phyloP scores from a whole-genome alignment of 2,888 invertebrate species.

The Synergus gifuensis region DNA sequence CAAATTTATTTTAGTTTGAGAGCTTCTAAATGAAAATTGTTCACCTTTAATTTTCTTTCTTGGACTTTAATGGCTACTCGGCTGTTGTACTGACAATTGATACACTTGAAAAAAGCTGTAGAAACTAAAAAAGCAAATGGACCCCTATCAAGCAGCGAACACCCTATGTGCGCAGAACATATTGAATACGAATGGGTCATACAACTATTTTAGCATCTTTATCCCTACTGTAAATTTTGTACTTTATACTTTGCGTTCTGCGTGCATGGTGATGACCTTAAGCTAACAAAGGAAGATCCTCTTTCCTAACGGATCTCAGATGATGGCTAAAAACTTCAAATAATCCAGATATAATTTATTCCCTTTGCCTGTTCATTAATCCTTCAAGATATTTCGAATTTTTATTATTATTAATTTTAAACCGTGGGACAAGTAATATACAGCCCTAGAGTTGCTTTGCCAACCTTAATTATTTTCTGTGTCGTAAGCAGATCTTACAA shows the following conservation, averaged over 20 bases:
- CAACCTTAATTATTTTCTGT: neutral
- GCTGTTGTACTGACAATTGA: too few species aligned
- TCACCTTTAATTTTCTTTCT: too few species aligned
- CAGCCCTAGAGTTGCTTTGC: too few species aligned
- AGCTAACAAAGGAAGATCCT: neutral
- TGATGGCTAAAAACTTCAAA: slow-evolving; percentile 1
- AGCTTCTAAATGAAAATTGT: too few species aligned
- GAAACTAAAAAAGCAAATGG: neutral
- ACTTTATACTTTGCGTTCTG: neutral
- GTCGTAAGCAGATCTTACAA: neutral
- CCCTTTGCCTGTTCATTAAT: neutral
- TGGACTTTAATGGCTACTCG: too few species aligned
- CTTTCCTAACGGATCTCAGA: neutral
- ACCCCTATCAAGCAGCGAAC: neutral
- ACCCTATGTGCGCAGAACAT: neutral
- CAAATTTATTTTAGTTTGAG: too few species aligned
- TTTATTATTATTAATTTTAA: too few species aligned
- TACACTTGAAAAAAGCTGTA: too few species aligned
- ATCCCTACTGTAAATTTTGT: neutral
- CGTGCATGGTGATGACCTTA: neutral
- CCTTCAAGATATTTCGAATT: neutral
- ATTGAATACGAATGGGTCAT: neutral
- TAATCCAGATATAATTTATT: neutral
- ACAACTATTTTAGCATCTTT: neutral
- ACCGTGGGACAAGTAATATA: too few species aligned